Evolutionary conservation across 2,797 vertebrate species (phyloP), one percentile per base, ranked within the genome.

Genomic region (Strix occidentalis): DNA sequence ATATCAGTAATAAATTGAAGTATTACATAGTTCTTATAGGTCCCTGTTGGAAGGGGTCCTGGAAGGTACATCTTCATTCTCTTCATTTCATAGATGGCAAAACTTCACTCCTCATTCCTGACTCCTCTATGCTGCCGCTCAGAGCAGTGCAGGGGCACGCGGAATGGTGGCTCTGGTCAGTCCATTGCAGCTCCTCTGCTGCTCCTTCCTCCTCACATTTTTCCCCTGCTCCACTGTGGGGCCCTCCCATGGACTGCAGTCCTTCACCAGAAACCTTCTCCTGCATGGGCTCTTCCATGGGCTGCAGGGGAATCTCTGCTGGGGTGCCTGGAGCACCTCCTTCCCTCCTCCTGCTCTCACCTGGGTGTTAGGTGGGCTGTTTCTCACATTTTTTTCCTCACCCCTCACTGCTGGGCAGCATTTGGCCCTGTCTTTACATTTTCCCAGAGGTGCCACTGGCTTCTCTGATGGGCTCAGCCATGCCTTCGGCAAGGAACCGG

Each of bases 71-170:
- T 35, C 31, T 71, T 20, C 13, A 7, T 41, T 60, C 17, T 51
- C 39, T 71, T 41, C 3, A 8, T 25, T 46, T 66, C 21, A 24
- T 12, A 35, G 66, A 41, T 1, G 4, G 26, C 51, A 54, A n/a
- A 79, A 31, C 35, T 39, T 70, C 51, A 11, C 23, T 41, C 16
- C 13, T 48, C 4, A 1, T 41, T 46, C 23, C 66, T 9, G 31
- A 29, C 21, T 20, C 13, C 23, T 43, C 29, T 56, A 19, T 10
- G 3, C 6, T 1, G 1, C 9, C 0, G 1, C 26, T 18, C 6
- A 0, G 2, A 29, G 64, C 25, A 26, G 37, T 13, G 37, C 24
- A 63, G 41, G 7, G 9, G 2, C 5, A 1, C 13, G 29, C 24
- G n/a, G 10, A 60, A 43, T 4, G 23, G 21, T 64, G 45, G 21